Evolutionary conservation across 2,113 vertebrate genomes (phyloP), one percentile per base, ranked within the genome.

Genomic region (Trinectes maculatus): DNA sequence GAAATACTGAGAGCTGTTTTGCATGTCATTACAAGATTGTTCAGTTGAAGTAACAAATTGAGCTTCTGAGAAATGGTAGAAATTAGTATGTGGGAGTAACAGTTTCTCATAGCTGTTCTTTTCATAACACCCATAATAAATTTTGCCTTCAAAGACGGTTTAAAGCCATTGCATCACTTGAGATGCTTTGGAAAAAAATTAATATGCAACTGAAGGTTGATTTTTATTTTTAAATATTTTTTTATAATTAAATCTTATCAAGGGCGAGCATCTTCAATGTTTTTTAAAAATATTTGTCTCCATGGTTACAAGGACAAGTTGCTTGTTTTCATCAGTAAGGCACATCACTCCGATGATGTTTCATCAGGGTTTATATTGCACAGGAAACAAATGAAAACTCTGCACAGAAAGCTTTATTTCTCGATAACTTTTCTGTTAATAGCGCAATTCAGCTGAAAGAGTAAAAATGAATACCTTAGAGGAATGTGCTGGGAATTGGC

Each of bases 231-330:
- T 33, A n/a, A n/a, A n/a, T 79, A 59, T 66, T 58, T 22, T 18
- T 26, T 4, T 15, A 3, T 1, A 57, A 71, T n/a, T n/a, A 73
- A 68, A 58, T 47, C 61, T 47, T 43, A 75, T 73, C 74, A 81
- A 81, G 60, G 48, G 55, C 60, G 66, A 55, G 60, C 60, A 60
- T 72, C 74, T 73, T 43, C 37, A 16, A 21, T 57, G 63, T 37
- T 58, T 18, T 80, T 81, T 86, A 74, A 47, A 55, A 53, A 66
- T 75, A 54, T 53, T 10, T 18, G 25, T 86, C 61, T 60, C 62
- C 40, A 52, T 74, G 64, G 74, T 66, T 63, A 75, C 72, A 53
- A 70, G 48, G 62, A 61, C 46, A 66, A 55, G 26, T 57, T 59
- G 64, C 60, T 48, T 3, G 5, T 53, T 77, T 60, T 59, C 12